Conservation (phyloP, 2,113 vertebrate species). For the Leucosticte australis region DNA sequence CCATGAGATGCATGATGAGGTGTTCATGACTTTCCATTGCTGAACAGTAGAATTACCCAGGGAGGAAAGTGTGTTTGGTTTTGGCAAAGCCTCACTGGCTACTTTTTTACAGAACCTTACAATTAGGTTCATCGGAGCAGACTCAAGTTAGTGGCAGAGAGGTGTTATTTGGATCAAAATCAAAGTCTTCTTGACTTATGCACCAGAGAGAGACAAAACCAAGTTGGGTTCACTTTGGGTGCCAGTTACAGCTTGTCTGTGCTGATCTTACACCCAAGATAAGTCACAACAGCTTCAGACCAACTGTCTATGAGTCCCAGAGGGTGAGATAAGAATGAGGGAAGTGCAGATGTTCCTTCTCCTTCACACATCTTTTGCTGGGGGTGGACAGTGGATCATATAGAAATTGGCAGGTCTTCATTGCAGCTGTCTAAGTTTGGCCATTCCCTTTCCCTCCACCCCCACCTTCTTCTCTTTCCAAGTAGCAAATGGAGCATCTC, state of each 20-base stretch:
- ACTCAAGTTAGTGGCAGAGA: background rate
- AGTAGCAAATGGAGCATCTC: constrained; percentile 32
- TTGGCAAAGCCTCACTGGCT: background rate
- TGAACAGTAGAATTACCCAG: background rate
- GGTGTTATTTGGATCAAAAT: background rate
- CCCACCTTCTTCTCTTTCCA: background rate
- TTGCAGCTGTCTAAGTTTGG: constrained; percentile 32
- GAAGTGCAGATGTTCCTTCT: constrained; percentile 48
- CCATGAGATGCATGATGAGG: background rate
- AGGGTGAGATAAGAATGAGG: background rate
- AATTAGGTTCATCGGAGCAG: background rate
- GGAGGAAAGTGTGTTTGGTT: background rate
- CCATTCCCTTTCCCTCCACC: background rate
- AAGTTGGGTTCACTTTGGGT: background rate
- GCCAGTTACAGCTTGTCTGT: background rate
- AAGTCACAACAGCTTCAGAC: background rate
- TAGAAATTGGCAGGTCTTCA: constrained; percentile 30
- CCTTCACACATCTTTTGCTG: constrained; percentile 13
- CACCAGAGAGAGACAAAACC: background rate
- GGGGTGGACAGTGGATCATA: constrained; percentile 21
- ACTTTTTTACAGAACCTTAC: background rate
- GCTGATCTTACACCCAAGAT: background rate
- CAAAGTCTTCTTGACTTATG: background rate
- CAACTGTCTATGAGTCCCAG: background rate
- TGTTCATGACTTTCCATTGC: background rate